These are phyloP conservation scores for Cossypha niveicapilla DNA, from an alignment of 2,797 vertebrate genomes.

Conservation along the genomic window DNA sequence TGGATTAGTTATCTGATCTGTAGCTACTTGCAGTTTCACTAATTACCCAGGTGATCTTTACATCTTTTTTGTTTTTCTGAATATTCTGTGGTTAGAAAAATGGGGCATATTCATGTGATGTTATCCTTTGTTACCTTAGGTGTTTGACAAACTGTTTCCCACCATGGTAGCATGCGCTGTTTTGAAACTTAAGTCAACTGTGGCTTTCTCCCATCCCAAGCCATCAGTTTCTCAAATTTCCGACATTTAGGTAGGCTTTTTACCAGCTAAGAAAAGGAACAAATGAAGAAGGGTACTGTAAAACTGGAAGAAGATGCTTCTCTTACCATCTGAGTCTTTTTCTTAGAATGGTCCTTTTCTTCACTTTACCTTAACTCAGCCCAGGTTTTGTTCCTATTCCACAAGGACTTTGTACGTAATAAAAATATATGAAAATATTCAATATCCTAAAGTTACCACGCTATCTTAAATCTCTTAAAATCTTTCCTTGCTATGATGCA, in stretches of 20 bases:
- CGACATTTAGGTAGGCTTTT: not conserved
- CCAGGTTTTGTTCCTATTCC: not conserved
- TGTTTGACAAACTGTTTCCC: not conserved
- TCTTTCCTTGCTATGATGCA: not conserved
- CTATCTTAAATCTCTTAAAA: not conserved
- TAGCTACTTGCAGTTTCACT: not conserved
- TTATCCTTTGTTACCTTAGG: not conserved
- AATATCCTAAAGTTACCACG: not conserved
- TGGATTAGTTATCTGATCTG: not conserved
- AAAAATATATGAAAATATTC: not conserved
- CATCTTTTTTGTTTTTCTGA: not conserved
- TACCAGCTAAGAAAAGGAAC: not conserved
- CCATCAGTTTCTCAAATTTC: not conserved
- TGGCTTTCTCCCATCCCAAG: not conserved
- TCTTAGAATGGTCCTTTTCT: not conserved
- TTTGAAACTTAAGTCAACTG: not conserved
- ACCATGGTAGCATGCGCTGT: not conserved
- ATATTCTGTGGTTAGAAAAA: not conserved
- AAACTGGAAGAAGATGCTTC: not conserved
- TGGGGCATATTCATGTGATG: not conserved
- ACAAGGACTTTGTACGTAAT: rapidly evolving
- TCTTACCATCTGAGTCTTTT: not conserved
- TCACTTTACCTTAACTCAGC: not conserved
- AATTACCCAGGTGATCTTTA: not conserved
- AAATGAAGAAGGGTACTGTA: not conserved